phyloP scores from a whole-genome alignment of 1,140 invertebrate genomes.

The Drosophila biarmipes region DNA sequence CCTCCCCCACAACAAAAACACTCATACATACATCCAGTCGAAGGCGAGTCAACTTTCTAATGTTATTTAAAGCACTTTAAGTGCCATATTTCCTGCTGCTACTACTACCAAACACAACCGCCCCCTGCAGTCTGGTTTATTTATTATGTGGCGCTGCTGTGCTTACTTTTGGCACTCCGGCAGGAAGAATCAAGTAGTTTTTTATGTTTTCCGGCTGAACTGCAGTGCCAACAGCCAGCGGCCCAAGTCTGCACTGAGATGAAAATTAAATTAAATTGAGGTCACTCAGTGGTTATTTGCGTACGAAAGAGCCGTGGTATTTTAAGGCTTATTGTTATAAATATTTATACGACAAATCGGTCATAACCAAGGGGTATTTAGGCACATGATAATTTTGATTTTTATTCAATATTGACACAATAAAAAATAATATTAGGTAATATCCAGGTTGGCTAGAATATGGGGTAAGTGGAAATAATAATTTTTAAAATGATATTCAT shows the following conservation, averaged over 20 bases:
- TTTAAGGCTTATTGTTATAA: too few relatives aligned
- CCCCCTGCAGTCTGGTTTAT: slow-evolving; percentile 59
- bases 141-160: slow-evolving; percentile 78
- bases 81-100: slow-evolving; percentile 76
- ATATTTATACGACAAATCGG: too few relatives aligned
- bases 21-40: background rate
- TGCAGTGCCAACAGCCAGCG: slow-evolving; percentile 75
- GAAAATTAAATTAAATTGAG: slow-evolving; percentile 1
- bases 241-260: slow-evolving; percentile 21
- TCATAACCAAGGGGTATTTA: too few relatives aligned
- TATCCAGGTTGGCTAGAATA: too few relatives aligned
- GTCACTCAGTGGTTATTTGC: background rate
- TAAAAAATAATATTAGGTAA: too few relatives aligned
- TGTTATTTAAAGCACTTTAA: slow-evolving; percentile 83
- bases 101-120: slow-evolving; percentile 1
- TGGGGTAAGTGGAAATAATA: too few relatives aligned
- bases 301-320: background rate
- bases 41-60: slow-evolving; percentile 72
- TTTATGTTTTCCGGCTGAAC: slow-evolving; percentile 83
- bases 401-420: too few relatives aligned
- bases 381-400: too few relatives aligned
- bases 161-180: slow-evolving; percentile 79
- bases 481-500: too few relatives aligned
- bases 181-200: slow-evolving; percentile 83
- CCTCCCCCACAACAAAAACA: too few relatives aligned